phyloP scores from a whole-genome alignment of 2,797 vertebrate genomes.

The Loriculus beryllinus region DNA sequence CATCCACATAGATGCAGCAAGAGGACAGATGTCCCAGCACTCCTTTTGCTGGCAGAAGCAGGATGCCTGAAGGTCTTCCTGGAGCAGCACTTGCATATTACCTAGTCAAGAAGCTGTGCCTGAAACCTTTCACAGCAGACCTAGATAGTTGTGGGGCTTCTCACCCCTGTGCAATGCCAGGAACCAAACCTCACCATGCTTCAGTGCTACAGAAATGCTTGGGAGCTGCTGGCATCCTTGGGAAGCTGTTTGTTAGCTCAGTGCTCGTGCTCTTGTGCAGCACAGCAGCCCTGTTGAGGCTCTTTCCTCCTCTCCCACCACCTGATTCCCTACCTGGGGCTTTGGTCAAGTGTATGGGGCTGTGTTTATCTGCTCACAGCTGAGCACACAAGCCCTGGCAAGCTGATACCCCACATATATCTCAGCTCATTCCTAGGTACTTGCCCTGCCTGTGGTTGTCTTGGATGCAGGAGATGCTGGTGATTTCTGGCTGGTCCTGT shows the following conservation, averaged over 20 bases:
- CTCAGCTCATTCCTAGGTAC: background rate
- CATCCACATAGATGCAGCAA: background rate
- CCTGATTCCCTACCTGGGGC: background rate
- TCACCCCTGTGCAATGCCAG: background rate
- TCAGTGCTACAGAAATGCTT: background rate
- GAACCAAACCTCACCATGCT: background rate
- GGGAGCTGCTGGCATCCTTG: background rate
- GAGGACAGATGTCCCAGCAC: background rate
- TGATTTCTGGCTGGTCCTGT: background rate
- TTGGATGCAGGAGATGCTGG: background rate
- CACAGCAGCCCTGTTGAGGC: background rate
- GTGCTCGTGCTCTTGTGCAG: accelerated
- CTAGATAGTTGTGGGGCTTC: background rate
- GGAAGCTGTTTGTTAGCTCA: background rate
- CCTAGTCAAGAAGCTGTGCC: background rate
- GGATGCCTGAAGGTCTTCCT: background rate
- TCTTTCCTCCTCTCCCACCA: background rate
- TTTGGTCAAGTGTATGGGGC: background rate
- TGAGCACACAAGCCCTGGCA: background rate
- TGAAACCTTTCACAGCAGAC: background rate
- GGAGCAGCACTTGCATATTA: background rate
- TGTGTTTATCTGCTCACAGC: background rate
- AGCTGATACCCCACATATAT: background rate
- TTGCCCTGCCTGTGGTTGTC: background rate
- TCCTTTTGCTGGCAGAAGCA: background rate